Evolutionary conservation across 2,888 invertebrate species (phyloP).

Genomic region (Trichogramma evanescens): DNA sequence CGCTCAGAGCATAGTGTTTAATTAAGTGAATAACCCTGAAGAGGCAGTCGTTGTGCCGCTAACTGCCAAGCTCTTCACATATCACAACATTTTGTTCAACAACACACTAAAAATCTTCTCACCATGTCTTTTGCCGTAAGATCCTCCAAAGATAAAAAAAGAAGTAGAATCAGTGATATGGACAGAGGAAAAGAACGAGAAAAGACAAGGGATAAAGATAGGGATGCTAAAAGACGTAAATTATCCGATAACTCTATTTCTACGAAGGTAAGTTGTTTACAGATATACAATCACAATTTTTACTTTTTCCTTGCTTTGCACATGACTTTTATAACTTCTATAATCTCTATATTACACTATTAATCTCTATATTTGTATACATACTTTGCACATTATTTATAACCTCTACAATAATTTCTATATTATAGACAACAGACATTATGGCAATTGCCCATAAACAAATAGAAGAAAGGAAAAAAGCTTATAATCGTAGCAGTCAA

Average conservation of each 20-base stretch:
- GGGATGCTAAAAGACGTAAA: constrained; percentile 37
- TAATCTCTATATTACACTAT: constrained; percentile 8
- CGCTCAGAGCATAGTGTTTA: too few species aligned
- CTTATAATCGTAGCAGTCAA: constrained; percentile 57
- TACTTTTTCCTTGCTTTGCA: neutral
- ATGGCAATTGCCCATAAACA: constrained; percentile 90
- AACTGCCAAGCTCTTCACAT: too few species aligned
- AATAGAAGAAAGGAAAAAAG: constrained; percentile 77
- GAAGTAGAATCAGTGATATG: constrained; percentile 49
- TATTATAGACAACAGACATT: constrained; percentile 66
- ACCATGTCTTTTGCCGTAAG: too few species aligned
- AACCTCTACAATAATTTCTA: constrained; percentile 1
- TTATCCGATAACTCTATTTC: constrained; percentile 25
- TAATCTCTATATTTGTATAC: neutral
- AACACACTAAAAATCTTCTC: too few species aligned
- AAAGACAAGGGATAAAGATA: constrained; percentile 38
- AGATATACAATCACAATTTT: constrained; percentile 38
- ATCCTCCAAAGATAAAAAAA: constrained; percentile 45
- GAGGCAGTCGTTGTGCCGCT: too few species aligned
- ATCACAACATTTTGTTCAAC: too few species aligned
- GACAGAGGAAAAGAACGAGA: constrained; percentile 49
- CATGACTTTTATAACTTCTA: neutral
- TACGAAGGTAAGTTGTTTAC: neutral
- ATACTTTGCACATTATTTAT: neutral
- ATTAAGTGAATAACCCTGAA: too few species aligned